Evolutionary conservation across 2,113 vertebrate genomes (phyloP).

Genomic region (Illadopsis cleaveri): DNA sequence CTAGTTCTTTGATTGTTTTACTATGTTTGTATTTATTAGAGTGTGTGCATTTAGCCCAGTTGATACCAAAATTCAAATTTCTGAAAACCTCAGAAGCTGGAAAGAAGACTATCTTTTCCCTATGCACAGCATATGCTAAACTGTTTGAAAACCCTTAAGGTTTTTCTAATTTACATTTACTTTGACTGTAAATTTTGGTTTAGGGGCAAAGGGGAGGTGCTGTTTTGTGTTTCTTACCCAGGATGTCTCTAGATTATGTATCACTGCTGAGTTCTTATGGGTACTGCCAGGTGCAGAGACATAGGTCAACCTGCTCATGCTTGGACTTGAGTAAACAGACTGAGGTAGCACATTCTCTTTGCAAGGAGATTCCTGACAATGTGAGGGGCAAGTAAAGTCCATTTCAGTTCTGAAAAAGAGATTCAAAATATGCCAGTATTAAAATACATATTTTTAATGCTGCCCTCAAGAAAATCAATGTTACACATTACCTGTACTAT

Average conservation of each 20-base stretch:
- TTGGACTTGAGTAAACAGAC: conserved; percentile 75
- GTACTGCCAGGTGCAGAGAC: conserved; percentile 81
- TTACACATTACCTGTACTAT: neutral
- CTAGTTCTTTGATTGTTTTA: neutral
- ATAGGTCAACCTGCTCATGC: conserved; percentile 87
- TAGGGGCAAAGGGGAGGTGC: neutral
- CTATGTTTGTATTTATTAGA: neutral
- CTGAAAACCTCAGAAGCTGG: neutral
- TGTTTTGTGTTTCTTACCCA: conserved; percentile 70
- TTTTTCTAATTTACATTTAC: neutral
- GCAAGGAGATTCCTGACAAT: conserved; percentile 37
- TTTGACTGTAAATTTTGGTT: neutral
- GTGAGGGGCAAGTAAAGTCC: neutral
- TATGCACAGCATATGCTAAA: neutral
- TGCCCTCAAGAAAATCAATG: neutral
- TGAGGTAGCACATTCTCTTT: conserved; percentile 64
- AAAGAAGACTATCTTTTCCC: neutral
- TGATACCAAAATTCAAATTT: neutral
- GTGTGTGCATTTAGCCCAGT: neutral
- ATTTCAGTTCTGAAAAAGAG: conserved; percentile 65
- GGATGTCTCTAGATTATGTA: conserved; percentile 38
- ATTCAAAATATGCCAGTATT: neutral
- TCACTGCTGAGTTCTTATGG: conserved; percentile 29
- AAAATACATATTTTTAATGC: neutral
- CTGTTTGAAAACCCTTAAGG: neutral